These are phyloP conservation scores for Hylia prasina DNA, from an alignment of 2,113 vertebrate species.

Conservation along the genomic window DNA sequence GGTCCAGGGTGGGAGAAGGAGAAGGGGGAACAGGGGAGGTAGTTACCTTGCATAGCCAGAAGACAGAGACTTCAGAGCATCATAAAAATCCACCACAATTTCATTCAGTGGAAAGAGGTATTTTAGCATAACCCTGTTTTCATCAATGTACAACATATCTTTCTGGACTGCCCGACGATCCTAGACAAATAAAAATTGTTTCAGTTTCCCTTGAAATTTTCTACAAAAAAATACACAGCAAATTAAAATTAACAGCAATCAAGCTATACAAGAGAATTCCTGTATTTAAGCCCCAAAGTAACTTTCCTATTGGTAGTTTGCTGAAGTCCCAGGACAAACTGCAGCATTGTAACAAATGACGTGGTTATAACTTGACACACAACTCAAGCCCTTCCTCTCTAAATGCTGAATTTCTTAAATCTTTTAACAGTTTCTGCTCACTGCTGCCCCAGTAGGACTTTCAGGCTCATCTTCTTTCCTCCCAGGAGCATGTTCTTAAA, in stretches of 20 bases:
- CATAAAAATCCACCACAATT: constrained; percentile 96
- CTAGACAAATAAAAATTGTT: constrained; percentile 63
- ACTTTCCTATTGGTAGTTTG: background rate
- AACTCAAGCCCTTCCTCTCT: background rate
- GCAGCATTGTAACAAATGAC: background rate
- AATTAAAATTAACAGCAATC: background rate
- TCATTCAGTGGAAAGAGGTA: constrained; percentile 94
- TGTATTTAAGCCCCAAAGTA: background rate
- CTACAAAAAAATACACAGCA: background rate
- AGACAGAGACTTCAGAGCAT: constrained; percentile 90
- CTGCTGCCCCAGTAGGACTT: background rate
- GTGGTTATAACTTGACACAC: background rate
- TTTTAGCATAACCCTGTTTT: constrained; percentile 90
- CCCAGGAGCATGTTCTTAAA: background rate
- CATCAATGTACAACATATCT: constrained; percentile 90
- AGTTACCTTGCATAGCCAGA: constrained; percentile 95
- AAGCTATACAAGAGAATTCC: background rate
- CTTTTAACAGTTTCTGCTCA: background rate
- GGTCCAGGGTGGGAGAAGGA: background rate
- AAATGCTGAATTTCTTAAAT: background rate
- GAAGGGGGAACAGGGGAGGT: background rate
- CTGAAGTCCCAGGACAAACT: background rate
- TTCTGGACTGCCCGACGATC: constrained; percentile 86
- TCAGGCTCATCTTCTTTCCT: background rate
- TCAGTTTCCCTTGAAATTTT: background rate